Percentiles rank a stretch among this genome's conserved stretches.
Evolutionary conservation across 2,888 invertebrate genomes (phyloP).

Genomic region (Meganola albula): DNA sequence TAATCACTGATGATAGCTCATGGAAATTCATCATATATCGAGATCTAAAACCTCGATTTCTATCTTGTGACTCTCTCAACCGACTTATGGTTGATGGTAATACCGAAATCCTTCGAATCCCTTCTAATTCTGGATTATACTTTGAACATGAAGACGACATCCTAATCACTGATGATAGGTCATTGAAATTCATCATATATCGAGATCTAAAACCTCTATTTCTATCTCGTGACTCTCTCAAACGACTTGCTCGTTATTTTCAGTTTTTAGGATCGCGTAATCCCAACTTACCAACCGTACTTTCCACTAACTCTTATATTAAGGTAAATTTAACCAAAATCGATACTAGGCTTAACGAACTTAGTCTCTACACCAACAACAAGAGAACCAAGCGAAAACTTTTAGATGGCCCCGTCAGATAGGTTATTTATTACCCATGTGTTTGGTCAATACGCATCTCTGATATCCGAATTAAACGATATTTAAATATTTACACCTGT

Average conservation of each 20-base stretch:
- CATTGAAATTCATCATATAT: constrained; percentile 25
- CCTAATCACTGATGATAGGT: constrained; percentile 13
- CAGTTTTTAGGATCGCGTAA: constrained; percentile 7
- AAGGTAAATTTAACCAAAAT: too few species aligned
- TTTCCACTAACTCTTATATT: constrained; percentile 18
- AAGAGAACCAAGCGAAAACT: constrained; percentile 28
- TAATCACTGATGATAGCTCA: constrained; percentile 10
- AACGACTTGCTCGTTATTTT: not conserved
- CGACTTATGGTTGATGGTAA: constrained; percentile 5
- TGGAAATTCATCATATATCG: constrained; percentile 2
- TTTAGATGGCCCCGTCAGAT: constrained; percentile 26
- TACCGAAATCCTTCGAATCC: not conserved
- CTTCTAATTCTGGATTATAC: constrained; percentile 2
- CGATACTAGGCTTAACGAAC: constrained; percentile 17
- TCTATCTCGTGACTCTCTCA: constrained; percentile 18
- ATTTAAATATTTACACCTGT: too few species aligned
- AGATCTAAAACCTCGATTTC: constrained; percentile 11
- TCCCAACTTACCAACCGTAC: constrained; percentile 10
- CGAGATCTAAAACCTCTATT: constrained; percentile 21
- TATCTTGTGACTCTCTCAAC: constrained; percentile 22
- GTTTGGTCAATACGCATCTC: too few species aligned
- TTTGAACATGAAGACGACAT: constrained; percentile 16
- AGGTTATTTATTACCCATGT: too few species aligned
- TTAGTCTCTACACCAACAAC: too few species aligned
- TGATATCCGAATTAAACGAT: too few species aligned